These are phyloP conservation scores for Amphipoea oculea DNA, from an alignment of 2,888 invertebrate genomes.

Conservation along the genomic window DNA sequence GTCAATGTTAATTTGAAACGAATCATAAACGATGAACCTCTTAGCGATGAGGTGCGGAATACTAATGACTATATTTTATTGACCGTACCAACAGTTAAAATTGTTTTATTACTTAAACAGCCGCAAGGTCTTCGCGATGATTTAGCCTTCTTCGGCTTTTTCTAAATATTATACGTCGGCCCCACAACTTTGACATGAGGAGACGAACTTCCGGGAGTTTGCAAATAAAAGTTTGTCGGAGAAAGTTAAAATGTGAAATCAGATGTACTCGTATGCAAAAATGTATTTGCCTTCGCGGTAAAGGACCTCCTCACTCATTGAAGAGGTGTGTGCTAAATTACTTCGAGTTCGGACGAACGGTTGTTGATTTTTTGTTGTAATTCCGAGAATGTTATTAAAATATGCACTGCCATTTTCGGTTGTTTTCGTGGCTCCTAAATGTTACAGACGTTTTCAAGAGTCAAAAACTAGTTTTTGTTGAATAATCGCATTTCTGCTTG, in stretches of 20 bases:
- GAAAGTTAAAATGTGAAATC: slow-evolving; percentile 86
- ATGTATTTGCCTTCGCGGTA: slow-evolving; percentile 60
- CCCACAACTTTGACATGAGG: slow-evolving; percentile 55
- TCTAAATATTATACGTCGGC: slow-evolving; percentile 57
- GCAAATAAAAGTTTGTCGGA: slow-evolving; percentile 76
- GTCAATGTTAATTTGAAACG: slow-evolving; percentile 67
- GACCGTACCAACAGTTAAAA: slow-evolving; percentile 65
- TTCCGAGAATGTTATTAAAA: slow-evolving; percentile 23
- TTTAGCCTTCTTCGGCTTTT: slow-evolving; percentile 65
- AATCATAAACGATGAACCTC: slow-evolving; percentile 64
- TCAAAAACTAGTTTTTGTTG: neutral
- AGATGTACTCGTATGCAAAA: slow-evolving; percentile 72
- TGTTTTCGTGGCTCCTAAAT: slow-evolving; percentile 2
- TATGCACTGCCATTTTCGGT: neutral
- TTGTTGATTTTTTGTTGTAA: slow-evolving; percentile 17
- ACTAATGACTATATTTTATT: slow-evolving; percentile 66
- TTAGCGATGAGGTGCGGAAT: slow-evolving; percentile 60
- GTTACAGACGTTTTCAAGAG: neutral
- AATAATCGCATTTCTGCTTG: neutral
- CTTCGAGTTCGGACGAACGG: neutral
- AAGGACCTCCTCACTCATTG: slow-evolving; percentile 56
- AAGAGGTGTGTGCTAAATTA: slow-evolving; percentile 37
- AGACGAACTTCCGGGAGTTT: slow-evolving; percentile 68
- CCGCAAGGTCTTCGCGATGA: slow-evolving; percentile 69
- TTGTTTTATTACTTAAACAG: slow-evolving; percentile 69